Conservation (phyloP, 64 coral and sea anemone genomes). For the Exaiptasia diaphana region DNA sequence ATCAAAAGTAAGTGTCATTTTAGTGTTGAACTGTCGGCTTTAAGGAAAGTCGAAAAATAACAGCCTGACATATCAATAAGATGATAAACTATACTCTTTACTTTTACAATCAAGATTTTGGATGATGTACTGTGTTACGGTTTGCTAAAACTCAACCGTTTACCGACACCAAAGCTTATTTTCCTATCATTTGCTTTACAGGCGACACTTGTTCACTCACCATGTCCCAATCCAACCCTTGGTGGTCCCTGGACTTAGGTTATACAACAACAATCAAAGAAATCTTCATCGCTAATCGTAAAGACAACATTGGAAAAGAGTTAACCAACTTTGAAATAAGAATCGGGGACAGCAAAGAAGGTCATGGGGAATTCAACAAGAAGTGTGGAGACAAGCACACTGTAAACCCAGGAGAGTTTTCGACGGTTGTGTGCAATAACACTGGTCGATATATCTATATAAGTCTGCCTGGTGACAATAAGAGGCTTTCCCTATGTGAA, state of each 20-base stretch:
- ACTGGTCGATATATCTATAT: conserved; percentile 84
- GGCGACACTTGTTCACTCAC: conserved; percentile 59
- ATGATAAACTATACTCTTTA: too few species aligned
- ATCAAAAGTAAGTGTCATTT: conserved; percentile 27
- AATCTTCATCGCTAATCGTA: conserved; percentile 63
- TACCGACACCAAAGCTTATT: too few species aligned
- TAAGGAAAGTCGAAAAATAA: too few species aligned
- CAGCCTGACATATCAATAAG: too few species aligned
- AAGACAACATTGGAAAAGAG: conserved; percentile 23
- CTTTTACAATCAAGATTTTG: too few species aligned
- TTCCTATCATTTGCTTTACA: not conserved
- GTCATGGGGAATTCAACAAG: conserved; percentile 50
- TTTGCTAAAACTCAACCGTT: too few species aligned
- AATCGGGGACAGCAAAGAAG: conserved; percentile 68
- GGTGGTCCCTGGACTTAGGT: conserved; percentile 84
- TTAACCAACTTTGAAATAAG: conserved; percentile 78
- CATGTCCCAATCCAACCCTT: conserved; percentile 40
- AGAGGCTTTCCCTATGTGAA: conserved; percentile 63
- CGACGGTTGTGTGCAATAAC: conserved; percentile 65
- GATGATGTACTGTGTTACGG: too few species aligned
- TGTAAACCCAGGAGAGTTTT: conserved; percentile 62
- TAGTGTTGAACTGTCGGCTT: not conserved
- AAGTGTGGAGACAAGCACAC: conserved; percentile 87
- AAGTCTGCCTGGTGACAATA: conserved; percentile 33
- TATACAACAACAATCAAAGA: conserved; percentile 60